A percentile compares a stretch with the other conserved stretches of the same genome.
These are phyloP conservation scores for Emydura subglobosa DNA, from an alignment of 2,113 vertebrate genomes.

Conservation along the genomic window DNA sequence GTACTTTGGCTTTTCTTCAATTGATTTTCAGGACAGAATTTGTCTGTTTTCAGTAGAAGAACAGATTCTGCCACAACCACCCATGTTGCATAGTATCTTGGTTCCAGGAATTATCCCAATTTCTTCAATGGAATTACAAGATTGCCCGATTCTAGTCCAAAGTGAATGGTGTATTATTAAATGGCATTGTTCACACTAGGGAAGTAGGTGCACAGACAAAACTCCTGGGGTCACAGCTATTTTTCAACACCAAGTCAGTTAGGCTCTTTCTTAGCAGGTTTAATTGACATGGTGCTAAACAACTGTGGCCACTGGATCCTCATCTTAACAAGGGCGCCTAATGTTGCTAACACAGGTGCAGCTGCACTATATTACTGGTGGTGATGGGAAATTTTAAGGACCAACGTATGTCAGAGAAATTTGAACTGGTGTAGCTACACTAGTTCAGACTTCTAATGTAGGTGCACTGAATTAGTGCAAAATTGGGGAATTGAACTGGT, in stretches of 20 bases:
- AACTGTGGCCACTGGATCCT: neutral
- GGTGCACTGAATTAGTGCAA: neutral
- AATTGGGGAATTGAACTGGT: neutral
- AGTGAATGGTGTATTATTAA: neutral
- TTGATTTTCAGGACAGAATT: neutral
- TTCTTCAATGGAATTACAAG: neutral
- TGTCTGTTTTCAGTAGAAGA: neutral
- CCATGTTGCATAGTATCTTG: neutral
- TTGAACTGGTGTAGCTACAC: neutral
- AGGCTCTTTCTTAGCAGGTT: neutral
- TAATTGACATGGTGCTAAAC: neutral
- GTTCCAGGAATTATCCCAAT: neutral
- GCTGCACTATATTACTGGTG: neutral
- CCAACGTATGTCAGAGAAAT: neutral
- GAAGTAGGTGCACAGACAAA: neutral
- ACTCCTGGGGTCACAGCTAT: neutral
- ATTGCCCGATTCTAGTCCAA: neutral
- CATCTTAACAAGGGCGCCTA: neutral
- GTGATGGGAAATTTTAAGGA: fast-evolving
- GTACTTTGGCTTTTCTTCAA: neutral
- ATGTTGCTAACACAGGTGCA: fast-evolving
- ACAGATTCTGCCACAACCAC: neutral
- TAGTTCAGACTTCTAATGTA: neutral
- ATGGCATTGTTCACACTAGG: neutral
- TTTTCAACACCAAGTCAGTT: neutral